Conservation (phyloP, 1,140 invertebrate species). For the Acromyrmex heyeri region DNA sequence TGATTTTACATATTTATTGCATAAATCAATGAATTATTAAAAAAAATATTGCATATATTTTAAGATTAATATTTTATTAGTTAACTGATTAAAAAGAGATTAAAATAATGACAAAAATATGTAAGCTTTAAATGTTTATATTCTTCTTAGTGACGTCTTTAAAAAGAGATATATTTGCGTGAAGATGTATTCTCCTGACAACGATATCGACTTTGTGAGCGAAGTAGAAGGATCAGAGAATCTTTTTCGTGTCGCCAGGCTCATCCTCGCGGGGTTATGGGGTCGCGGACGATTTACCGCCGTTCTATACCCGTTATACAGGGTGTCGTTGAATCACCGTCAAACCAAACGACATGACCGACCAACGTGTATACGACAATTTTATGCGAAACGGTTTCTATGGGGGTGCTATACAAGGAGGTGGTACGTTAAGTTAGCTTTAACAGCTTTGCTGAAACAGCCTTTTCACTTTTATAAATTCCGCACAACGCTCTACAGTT, state of each 20-base stretch:
- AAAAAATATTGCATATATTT: not conserved
- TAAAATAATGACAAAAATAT: not conserved
- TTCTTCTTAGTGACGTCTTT: not conserved
- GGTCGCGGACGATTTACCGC: slow-evolving; percentile 48
- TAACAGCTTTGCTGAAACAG: slow-evolving; percentile 56
- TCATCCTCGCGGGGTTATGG: slow-evolving; percentile 40
- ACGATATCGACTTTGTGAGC: slow-evolving; percentile 46
- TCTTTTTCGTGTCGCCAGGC: slow-evolving; percentile 42
- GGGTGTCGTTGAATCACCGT: slow-evolving; percentile 51
- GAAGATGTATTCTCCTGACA: slow-evolving; percentile 4
- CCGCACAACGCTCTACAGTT: slow-evolving; percentile 23
- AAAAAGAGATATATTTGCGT: not conserved
- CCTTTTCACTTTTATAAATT: slow-evolving; percentile 60
- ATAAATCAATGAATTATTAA: not conserved
- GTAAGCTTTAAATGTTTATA: not conserved
- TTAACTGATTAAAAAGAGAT: not conserved
- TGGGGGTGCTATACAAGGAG: not conserved
- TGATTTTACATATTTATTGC: not conserved
- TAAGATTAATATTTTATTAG: not conserved
- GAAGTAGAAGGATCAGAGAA: slow-evolving; percentile 31
- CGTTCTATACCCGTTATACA: slow-evolving; percentile 40
- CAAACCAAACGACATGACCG: not conserved
- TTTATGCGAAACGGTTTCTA: slow-evolving; percentile 42
- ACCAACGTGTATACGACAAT: slow-evolving; percentile 39
- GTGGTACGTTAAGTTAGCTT: slow-evolving; percentile 43